Conservation (phyloP, 2,113 vertebrate genomes). For the Scomber scombrus region DNA sequence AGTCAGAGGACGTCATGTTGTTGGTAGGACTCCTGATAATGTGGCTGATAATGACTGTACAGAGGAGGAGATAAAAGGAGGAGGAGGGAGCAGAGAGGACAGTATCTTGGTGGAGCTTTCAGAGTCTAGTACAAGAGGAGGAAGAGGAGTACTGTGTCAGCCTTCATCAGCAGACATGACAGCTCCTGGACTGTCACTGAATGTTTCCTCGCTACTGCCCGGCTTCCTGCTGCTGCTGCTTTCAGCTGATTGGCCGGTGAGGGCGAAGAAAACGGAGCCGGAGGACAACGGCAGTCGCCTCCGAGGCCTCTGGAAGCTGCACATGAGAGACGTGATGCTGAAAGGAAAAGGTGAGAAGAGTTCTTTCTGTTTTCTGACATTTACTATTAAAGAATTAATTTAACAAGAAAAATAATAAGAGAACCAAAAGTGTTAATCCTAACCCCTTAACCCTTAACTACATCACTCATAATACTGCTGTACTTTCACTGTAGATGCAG, state of each 20-base stretch:
- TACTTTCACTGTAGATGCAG: no score
- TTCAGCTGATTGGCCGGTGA: slow-evolving; percentile 7
- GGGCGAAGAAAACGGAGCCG: slow-evolving; percentile 4
- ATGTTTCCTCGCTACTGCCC: slow-evolving; percentile 1
- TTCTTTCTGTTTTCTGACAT: no score
- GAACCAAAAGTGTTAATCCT: no score
- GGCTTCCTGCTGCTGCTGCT: slow-evolving; percentile 49
- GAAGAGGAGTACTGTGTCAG: neutral
- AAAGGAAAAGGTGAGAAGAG: slow-evolving; percentile 66
- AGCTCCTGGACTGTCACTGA: slow-evolving; percentile 5
- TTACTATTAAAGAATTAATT: no score
- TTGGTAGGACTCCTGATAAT: neutral
- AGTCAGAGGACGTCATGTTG: slow-evolving; percentile 11
- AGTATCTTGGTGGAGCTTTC: slow-evolving; percentile 5
- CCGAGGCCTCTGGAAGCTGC: slow-evolving; percentile 68
- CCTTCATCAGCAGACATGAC: neutral
- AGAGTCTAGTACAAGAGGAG: neutral
- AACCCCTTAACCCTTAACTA: no score
- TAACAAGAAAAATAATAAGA: no score
- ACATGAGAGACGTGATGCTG: slow-evolving; percentile 64
- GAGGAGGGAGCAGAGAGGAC: slow-evolving; percentile 27
- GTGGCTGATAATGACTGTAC: slow-evolving; percentile 17
- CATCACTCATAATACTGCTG: no score
- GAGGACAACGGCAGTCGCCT: slow-evolving; percentile 44
- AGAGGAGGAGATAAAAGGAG: slow-evolving; percentile 53